Conservation (phyloP, 2,888 invertebrate species). For the Drosophila phalerata region DNA sequence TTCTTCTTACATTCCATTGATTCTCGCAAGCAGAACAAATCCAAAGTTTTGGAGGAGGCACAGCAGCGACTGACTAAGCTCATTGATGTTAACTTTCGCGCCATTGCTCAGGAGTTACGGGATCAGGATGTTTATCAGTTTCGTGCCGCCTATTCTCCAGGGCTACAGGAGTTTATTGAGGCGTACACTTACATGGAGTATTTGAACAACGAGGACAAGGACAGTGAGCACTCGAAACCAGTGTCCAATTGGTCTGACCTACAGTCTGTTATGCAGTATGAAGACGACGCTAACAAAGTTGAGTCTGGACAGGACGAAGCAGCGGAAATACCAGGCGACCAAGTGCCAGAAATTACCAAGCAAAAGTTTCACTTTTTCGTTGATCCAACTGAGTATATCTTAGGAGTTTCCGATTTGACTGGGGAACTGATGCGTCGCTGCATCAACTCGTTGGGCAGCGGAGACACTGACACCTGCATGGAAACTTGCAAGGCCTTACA, state of each 20-base stretch:
- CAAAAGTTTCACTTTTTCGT: slow-evolving; percentile 79
- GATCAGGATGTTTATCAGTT: slow-evolving; percentile 90
- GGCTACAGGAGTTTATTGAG: slow-evolving; percentile 93
- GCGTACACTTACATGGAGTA: slow-evolving; percentile 92
- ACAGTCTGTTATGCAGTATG: slow-evolving; percentile 87
- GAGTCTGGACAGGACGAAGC: slow-evolving; percentile 27
- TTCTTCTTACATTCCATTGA: slow-evolving; percentile 93
- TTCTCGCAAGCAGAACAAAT: slow-evolving; percentile 87
- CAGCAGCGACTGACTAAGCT: slow-evolving; percentile 89
- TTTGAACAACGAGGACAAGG: slow-evolving; percentile 84
- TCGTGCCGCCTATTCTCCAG: slow-evolving; percentile 88
- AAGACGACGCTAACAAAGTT: slow-evolving; percentile 28
- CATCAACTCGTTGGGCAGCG: slow-evolving; percentile 92
- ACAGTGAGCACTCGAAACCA: slow-evolving; percentile 81
- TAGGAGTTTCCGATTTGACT: slow-evolving; percentile 94
- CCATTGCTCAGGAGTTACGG: slow-evolving; percentile 91
- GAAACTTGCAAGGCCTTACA: slow-evolving; percentile 91
- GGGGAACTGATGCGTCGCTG: slow-evolving; percentile 96
- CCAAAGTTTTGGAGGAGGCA: slow-evolving; percentile 88
- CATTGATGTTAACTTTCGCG: slow-evolving; percentile 86
- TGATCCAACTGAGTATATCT: slow-evolving; percentile 87
- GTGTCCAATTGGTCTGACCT: slow-evolving; percentile 88
- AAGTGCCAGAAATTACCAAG: neutral
- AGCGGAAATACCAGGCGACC: slow-evolving; percentile 4
- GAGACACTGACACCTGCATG: slow-evolving; percentile 90